A percentile compares a stretch with the other conserved stretches of the same genome.
These are phyloP conservation scores for Halictus quadricinctus DNA, from an alignment of 2,888 invertebrate species.

Conservation along the genomic window DNA sequence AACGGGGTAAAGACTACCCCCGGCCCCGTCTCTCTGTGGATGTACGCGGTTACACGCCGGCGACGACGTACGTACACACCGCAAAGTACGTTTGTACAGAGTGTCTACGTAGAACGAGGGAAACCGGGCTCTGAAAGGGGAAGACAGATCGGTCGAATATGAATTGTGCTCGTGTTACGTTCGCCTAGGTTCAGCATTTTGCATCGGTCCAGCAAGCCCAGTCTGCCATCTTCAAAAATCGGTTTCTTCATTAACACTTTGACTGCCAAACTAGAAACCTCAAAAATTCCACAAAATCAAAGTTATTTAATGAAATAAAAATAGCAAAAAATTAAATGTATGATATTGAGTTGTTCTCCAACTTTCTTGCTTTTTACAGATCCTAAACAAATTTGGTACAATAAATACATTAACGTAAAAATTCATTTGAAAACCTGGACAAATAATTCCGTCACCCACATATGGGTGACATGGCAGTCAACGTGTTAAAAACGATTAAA, in stretches of 20 bases:
- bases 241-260: neutral
- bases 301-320: no score
- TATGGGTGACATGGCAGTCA: no score
- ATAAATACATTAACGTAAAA: no score
- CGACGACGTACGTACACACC: conserved; percentile 13
- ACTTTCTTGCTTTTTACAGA: no score
- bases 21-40: conserved; percentile 27
- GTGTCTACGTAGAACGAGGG: conserved; percentile 29
- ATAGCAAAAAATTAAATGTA: no score
- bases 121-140: conserved; percentile 21
- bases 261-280: no score
- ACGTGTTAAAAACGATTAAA: no score
- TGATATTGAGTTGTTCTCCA: no score
- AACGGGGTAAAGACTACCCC: conserved; percentile 73
- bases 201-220: neutral
- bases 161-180: conserved; percentile 21
- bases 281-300: no score
- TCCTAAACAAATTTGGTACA: no score
- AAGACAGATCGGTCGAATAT: conserved; percentile 6
- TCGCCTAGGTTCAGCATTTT: neutral
- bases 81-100: conserved; percentile 41
- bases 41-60: conserved; percentile 7
- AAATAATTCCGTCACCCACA: no score
- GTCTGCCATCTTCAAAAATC: neutral
- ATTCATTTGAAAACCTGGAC: no score